These are phyloP conservation scores for Liopterus haemorrhoidalis DNA, from an alignment of 2,888 invertebrate genomes.

Conservation along the genomic window DNA sequence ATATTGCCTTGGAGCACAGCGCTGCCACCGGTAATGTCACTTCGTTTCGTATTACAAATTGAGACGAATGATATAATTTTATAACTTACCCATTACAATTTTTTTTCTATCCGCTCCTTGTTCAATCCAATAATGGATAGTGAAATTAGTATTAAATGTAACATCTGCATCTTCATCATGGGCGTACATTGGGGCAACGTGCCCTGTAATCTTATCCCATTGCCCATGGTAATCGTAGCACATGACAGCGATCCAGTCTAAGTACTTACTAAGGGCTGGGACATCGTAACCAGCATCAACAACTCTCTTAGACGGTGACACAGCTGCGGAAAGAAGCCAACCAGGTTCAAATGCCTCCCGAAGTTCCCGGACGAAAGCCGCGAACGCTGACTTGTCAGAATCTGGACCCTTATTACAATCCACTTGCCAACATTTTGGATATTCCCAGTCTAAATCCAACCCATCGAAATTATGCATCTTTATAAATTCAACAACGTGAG, in stretches of 20 bases:
- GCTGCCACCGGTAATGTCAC: no score
- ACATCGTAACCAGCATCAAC: conserved; percentile 83
- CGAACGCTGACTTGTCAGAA: conserved; percentile 75
- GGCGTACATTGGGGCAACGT: conserved; percentile 80
- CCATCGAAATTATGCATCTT: conserved; percentile 81
- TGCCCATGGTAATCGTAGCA: conserved; percentile 88
- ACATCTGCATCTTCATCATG: conserved; percentile 67
- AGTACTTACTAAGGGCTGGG: conserved; percentile 62
- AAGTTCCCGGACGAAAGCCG: conserved; percentile 68
- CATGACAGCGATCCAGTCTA: conserved; percentile 90
- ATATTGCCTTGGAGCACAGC: no score
- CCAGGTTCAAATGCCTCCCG: conserved; percentile 65
- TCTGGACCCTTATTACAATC: conserved; percentile 77
- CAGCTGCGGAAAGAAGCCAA: conserved; percentile 72
- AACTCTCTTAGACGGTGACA: conserved; percentile 77
- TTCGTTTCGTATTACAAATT: no score
- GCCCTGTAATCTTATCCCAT: conserved; percentile 87
- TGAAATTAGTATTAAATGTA: conserved; percentile 80
- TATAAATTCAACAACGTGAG: conserved; percentile 70
- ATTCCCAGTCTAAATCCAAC: conserved; percentile 90
- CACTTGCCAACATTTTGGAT: conserved; percentile 87
- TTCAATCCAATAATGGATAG: conserved; percentile 80
- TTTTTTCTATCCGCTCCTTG: conserved; percentile 74
- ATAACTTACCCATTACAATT: conserved; percentile 71
- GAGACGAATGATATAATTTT: no score